Percentiles rank a stretch among this genome's conserved stretches.
phyloP scores from a whole-genome alignment of 2,888 invertebrate species.

The Torymus texanus region DNA sequence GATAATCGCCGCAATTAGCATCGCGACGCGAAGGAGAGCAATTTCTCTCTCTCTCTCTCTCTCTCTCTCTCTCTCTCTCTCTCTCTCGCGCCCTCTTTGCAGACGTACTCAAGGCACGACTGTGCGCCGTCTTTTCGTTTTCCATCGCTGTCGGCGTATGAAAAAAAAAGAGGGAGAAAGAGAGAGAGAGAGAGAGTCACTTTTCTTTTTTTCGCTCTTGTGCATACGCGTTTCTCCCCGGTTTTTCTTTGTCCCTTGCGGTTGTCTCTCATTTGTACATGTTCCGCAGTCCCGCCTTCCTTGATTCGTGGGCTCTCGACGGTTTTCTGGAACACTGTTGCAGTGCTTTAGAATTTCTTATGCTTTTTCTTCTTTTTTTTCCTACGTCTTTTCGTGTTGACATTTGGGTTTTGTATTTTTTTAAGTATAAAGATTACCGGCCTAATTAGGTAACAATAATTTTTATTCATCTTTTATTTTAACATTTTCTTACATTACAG shows the following conservation, averaged over 20 bases:
- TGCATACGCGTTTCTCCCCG: neutral
- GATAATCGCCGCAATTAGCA: constrained; percentile 58
- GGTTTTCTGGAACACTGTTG: too few relatives aligned
- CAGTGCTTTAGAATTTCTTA: too few relatives aligned
- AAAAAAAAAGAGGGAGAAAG: neutral
- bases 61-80: constrained; percentile 39
- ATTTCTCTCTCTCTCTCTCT: constrained; percentile 47
- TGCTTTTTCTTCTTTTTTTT: neutral
- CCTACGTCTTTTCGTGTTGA: too few relatives aligned
- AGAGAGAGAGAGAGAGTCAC: too few relatives aligned
- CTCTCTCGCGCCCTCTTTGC: constrained; percentile 26
- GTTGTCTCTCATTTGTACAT: neutral
- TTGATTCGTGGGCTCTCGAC: too few relatives aligned
- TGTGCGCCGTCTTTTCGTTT: constrained; percentile 42
- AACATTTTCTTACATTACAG: too few relatives aligned
- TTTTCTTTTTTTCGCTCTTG: neutral
- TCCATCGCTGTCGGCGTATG: neutral
- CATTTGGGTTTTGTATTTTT: too few relatives aligned
- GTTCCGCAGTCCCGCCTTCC: too few relatives aligned
- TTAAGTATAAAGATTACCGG: too few relatives aligned
- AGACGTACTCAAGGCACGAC: constrained; percentile 21
- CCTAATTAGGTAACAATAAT: too few relatives aligned
- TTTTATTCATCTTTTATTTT: too few relatives aligned
- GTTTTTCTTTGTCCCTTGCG: neutral
- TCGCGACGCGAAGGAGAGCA: constrained; percentile 40